These are phyloP conservation scores for Zaprionus ghesquierei DNA, from an alignment of 1,140 invertebrate species.

Conservation along the genomic window DNA sequence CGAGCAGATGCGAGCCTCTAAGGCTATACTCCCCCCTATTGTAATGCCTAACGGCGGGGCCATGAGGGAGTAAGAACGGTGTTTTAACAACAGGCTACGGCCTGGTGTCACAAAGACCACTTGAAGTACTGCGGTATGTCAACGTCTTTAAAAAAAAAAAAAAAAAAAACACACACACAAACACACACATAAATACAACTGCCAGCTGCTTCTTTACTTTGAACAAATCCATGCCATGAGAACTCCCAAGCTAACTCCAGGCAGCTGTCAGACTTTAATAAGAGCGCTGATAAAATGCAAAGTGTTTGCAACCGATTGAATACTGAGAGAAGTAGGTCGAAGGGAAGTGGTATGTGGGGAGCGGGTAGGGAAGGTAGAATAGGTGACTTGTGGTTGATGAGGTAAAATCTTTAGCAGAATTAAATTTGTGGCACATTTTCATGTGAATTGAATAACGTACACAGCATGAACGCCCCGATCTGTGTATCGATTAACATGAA, in stretches of 20 bases:
- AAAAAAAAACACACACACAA: not conserved
- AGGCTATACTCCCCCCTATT: too few relatives aligned
- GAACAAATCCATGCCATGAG: conserved; percentile 43
- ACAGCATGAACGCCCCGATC: not conserved
- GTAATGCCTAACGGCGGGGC: too few relatives aligned
- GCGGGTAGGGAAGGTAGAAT: not conserved
- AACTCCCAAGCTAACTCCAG: not conserved
- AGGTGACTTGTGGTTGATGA: not conserved
- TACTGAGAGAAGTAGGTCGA: not conserved
- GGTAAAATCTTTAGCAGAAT: not conserved
- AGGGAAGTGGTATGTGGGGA: not conserved
- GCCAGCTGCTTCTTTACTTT: conserved; percentile 55
- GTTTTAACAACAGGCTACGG: too few relatives aligned
- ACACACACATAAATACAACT: conserved; percentile 26
- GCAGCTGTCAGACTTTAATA: conserved; percentile 60
- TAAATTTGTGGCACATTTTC: conserved; percentile 15
- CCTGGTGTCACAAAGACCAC: too few relatives aligned
- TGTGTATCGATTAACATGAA: conserved; percentile 27
- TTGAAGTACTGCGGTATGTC: too few relatives aligned
- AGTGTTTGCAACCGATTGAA: conserved; percentile 25
- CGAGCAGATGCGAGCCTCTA: too few relatives aligned
- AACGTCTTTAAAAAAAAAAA: too few relatives aligned
- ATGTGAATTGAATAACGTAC: conserved; percentile 13
- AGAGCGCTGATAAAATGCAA: conserved; percentile 72
- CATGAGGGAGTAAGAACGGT: too few relatives aligned